A percentile compares a stretch with the other conserved stretches of the same genome.
Conservation (phyloP, 2,113 vertebrate genomes). For the Entelurus aequoreus region DNA sequence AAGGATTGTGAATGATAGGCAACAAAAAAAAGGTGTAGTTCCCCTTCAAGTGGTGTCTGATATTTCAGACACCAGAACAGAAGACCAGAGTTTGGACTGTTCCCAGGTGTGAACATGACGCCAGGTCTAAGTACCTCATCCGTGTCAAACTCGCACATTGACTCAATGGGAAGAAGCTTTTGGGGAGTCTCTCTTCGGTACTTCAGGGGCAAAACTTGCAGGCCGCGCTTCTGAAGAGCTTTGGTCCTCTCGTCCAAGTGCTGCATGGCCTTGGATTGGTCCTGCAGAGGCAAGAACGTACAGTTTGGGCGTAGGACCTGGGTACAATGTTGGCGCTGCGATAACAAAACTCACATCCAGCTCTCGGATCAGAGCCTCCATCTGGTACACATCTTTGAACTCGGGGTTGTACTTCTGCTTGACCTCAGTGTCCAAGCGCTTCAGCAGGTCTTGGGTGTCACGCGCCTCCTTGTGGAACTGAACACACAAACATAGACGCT, state of each 20-base stretch:
- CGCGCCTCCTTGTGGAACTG: constrained; percentile 87
- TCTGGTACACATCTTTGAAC: constrained; percentile 92
- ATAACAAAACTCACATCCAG: constrained; percentile 78
- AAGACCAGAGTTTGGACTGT: no score
- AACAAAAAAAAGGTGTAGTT: no score
- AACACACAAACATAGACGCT: constrained; percentile 24
- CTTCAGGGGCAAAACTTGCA: constrained; percentile 83
- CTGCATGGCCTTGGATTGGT: constrained; percentile 89
- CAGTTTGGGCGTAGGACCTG: no score
- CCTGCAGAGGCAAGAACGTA: constrained; percentile 63
- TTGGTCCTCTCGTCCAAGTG: constrained; percentile 80
- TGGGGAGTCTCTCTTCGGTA: constrained; percentile 73
- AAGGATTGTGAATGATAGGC: no score
- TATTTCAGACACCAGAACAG: no score
- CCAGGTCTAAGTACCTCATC: constrained; percentile 75
- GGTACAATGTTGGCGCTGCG: no score
- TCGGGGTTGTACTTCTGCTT: constrained; percentile 91
- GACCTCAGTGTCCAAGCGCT: constrained; percentile 84
- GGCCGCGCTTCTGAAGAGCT: constrained; percentile 80
- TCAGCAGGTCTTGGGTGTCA: constrained; percentile 87
- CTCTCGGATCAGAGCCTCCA: constrained; percentile 81
- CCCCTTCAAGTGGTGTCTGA: no score
- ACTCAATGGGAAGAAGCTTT: constrained; percentile 84
- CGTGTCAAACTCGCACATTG: constrained; percentile 86
- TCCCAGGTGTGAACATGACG: no score